Base-by-base conservation (phyloP, 2,888 invertebrate species). In the Drosophila tanythrix region DNA sequence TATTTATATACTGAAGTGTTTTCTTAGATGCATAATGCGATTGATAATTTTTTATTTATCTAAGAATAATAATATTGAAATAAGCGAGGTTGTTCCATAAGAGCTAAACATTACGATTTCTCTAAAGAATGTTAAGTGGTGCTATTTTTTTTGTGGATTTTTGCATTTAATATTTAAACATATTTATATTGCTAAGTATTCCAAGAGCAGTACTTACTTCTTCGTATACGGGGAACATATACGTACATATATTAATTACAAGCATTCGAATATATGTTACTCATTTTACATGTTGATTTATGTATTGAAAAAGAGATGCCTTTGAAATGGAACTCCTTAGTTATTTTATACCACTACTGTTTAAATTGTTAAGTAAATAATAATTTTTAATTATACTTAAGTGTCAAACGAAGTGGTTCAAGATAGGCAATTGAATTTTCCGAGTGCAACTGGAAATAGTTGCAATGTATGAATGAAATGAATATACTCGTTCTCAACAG, bases 381-480 rank as follows among this genome's bases (percentile, higher is more conserved):
- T 50, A 66, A 61, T 52, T 70, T 78, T 85, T 82, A 83, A 83
- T 85, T 83, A 83, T 82, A 74, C 73, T 74, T 62, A 74, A 80
- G 80, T 80, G 77, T 55, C 64, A 65, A 70, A 53, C 46, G 35
- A 57, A 59, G 36, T 10, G 43, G 55, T 64, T 36, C 21, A 67
- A 60, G 58, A 59, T 64, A 51, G 53, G 11, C 18, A 70, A 68
- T 59, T 55, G 69, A 50, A 40, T 69, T 58, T 68, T 60, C 18
- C 35, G 70, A 69, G 59, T 35, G 51, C 33, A 38, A 15, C n/a
- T 43, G 3, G 21, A 46, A 66, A 48, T 15, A 53, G 38, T 55
- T 50, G 13, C 13, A 35, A 46, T 1, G 40, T 18, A 36, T 53
- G 29, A 27, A 27, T 27, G 53, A 40, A 50, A 25, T 35, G 35